Percentiles rank a stretch among this genome's conserved stretches.
Conservation (phyloP, 2,888 invertebrate species). For the Congeria kusceri region DNA sequence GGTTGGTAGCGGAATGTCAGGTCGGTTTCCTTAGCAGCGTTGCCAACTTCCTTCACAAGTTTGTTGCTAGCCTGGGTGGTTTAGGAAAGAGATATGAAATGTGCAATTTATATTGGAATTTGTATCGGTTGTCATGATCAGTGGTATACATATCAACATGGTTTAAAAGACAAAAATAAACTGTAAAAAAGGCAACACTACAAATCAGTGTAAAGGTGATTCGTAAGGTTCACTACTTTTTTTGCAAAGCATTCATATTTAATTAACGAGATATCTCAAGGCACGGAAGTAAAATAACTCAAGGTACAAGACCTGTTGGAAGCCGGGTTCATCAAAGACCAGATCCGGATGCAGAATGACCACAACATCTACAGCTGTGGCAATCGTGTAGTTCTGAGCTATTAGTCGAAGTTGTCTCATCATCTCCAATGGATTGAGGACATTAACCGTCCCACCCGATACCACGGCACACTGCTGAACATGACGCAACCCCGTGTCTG, state of each 20-base stretch:
- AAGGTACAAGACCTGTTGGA: constrained; percentile 70
- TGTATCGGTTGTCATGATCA: too few relatives aligned
- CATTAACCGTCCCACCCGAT: constrained; percentile 78
- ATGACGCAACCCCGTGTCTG: constrained; percentile 67
- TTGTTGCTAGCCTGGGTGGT: constrained; percentile 67
- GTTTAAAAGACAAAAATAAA: too few relatives aligned
- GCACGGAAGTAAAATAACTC: too few relatives aligned
- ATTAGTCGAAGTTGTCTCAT: constrained; percentile 79
- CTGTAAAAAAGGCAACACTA: too few relatives aligned
- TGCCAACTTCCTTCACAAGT: constrained; percentile 77
- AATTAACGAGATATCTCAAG: too few relatives aligned
- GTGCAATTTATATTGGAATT: too few relatives aligned
- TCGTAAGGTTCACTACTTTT: too few relatives aligned
- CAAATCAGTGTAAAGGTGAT: too few relatives aligned
- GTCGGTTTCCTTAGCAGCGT: constrained; percentile 77
- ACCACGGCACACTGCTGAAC: constrained; percentile 73
- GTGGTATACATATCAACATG: too few relatives aligned
- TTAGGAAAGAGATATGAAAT: too few relatives aligned
- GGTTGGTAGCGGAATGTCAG: constrained; percentile 75
- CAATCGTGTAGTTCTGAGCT: constrained; percentile 79
- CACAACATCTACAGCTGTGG: constrained; percentile 78
- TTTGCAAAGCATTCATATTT: too few relatives aligned
- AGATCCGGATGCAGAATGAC: constrained; percentile 77
- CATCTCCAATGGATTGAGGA: constrained; percentile 80
- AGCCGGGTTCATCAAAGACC: constrained; percentile 74